Evolutionary conservation across 1,140 invertebrate genomes (phyloP), one percentile per base, ranked within the genome.

Genomic region (Pseudomyrmex cubaensis): DNA sequence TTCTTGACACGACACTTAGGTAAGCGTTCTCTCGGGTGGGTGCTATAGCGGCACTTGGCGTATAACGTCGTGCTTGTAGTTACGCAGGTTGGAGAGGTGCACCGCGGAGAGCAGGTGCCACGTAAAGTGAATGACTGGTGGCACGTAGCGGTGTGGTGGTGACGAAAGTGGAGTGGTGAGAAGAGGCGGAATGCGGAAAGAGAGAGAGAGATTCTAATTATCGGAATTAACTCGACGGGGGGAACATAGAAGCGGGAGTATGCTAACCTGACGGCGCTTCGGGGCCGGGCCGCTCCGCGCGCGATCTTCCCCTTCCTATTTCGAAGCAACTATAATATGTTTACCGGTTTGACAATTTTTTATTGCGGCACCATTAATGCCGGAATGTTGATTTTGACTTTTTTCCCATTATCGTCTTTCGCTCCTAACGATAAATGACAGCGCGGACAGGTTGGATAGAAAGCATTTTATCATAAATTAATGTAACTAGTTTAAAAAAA

Each of bases 121-220:
- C 61, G 52, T 54, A 61, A 88, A 87, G 66, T 87, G 83, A 88
- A 88, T 82, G 87, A 88, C 86, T 88, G 83, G 59, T 76, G 83
- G 82, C 44, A 85, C 59, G 76, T 85, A 87, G 86, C 57, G 83
- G 64, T 72, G 82, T 75, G 82, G 82, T 57, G 66, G 57, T 46
- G 70, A n/a, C 54, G 52, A 69, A 63, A 17, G 52, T 56, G 46
- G 50, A 50, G 35, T 35, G 35, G 35, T 35, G 35, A 35, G 35
- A 35, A 35, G 35, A 35, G 35, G 35, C 35, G 35, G 35, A 35
- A 35, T 35, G 35, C 7, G 35, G 35, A 35, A 35, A 35, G 35
- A 73, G 72, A 69, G 63, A 44, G 82, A 80, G 52, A 54, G 67
- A 78, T 91, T 91, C 91, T 92, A 92, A 92, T 92, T 90, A 92